phyloP scores from a whole-genome alignment of 2,113 vertebrate species.

The Ciconia boyciana region DNA sequence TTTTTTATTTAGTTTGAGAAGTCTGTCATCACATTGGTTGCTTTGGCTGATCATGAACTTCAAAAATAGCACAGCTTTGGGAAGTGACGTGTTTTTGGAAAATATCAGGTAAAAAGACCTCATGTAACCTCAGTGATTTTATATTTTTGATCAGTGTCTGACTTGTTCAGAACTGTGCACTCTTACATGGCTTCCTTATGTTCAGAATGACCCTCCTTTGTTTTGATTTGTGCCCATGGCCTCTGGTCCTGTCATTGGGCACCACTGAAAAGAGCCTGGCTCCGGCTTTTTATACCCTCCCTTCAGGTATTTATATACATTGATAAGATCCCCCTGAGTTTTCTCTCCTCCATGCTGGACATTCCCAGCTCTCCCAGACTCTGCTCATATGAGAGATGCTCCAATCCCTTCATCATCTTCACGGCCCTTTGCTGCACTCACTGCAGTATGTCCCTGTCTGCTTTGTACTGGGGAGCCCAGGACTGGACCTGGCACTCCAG shows the following conservation, averaged over 20 bases:
- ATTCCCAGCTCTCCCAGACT: neutral
- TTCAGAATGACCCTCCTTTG: neutral
- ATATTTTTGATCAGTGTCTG: neutral
- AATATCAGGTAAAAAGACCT: neutral
- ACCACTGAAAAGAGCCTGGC: neutral
- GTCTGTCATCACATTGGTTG: neutral
- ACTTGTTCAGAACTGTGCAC: neutral
- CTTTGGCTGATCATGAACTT: neutral
- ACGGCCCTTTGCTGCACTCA: neutral
- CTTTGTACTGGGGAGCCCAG: neutral
- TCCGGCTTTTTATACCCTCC: neutral
- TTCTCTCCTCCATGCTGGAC: neutral
- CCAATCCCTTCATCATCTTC: neutral
- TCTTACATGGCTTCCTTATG: neutral
- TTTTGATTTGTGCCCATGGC: neutral
- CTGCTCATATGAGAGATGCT: neutral
- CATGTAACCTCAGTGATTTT: neutral
- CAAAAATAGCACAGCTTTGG: neutral
- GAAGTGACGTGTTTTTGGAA: neutral
- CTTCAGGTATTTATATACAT: neutral
- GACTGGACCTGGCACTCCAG: rapidly evolving
- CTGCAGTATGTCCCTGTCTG: neutral
- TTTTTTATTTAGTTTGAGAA: neutral
- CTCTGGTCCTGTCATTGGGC: neutral
- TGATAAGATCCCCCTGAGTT: neutral